phyloP scores from a whole-genome alignment of 2,888 invertebrate species.

The Tachina grossa region DNA sequence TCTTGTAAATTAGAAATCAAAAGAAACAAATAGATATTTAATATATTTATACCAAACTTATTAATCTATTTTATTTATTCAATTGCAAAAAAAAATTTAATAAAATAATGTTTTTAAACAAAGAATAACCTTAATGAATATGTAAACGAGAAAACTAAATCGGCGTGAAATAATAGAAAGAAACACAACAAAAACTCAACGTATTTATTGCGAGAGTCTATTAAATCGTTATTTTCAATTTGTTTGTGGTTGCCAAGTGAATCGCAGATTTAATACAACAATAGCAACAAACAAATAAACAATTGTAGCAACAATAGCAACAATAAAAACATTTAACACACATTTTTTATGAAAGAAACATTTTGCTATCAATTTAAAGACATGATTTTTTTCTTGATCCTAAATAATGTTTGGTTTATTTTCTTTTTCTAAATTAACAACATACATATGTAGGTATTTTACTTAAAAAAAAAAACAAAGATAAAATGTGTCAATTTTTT shows the following conservation, averaged over 20 bases:
- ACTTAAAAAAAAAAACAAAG: conserved; percentile 10
- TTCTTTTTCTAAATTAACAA: neutral
- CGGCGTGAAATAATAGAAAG: conserved; percentile 13
- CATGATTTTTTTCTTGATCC: neutral
- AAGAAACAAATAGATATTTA: conserved; percentile 17
- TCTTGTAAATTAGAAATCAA: neutral
- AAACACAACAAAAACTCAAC: neutral
- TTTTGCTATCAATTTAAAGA: neutral
- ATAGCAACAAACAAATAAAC: conserved; percentile 13
- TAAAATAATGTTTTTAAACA: neutral
- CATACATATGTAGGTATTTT: neutral
- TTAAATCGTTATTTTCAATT: conserved; percentile 52
- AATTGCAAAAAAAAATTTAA: neutral
- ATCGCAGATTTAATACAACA: conserved; percentile 27
- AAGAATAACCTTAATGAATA: neutral
- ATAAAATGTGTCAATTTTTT: conserved; percentile 16
- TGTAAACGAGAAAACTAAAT: neutral
- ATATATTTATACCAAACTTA: neutral
- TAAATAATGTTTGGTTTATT: neutral
- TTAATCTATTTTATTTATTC: neutral
- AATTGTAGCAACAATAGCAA: neutral
- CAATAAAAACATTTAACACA: neutral
- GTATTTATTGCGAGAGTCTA: conserved; percentile 14
- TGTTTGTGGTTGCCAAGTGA: conserved; percentile 63
- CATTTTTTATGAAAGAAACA: neutral